A percentile compares a stretch with the other conserved stretches of the same genome.
Evolutionary conservation across 2,888 invertebrate genomes (phyloP).

Genomic region (Pristionchus maxplancki): DNA sequence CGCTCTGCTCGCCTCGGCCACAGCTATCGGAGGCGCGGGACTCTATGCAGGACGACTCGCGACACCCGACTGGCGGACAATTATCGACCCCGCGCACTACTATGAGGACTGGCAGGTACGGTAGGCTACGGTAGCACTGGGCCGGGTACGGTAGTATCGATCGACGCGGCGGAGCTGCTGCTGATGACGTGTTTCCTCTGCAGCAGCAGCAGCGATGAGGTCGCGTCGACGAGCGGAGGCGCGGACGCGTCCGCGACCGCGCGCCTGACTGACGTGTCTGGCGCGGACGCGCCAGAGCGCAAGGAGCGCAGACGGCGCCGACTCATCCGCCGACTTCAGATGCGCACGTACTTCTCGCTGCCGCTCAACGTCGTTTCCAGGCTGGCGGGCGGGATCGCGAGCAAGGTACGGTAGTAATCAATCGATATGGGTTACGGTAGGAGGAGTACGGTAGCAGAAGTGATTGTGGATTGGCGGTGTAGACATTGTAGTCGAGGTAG

Average conservation of each 20-base stretch:
- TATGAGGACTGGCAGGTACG: conserved; percentile 75
- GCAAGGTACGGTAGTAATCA: conserved; percentile 47
- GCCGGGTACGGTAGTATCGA: not conserved
- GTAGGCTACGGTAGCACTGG: too few relatives aligned
- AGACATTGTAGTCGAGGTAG: too few relatives aligned
- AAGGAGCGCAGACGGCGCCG: not conserved
- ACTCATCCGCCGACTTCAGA: conserved; percentile 61
- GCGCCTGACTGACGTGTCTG: not conserved
- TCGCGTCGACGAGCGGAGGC: not conserved
- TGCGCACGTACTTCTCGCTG: conserved; percentile 74
- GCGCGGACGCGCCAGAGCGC: not conserved
- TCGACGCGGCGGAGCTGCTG: conserved; percentile 37
- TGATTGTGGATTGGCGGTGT: too few relatives aligned
- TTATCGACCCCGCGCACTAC: conserved; percentile 73
- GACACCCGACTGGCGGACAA: conserved; percentile 70
- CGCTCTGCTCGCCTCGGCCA: conserved; percentile 60
- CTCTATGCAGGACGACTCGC: conserved; percentile 66
- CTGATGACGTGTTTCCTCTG: not conserved
- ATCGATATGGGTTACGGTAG: not conserved
- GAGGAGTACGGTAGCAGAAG: too few relatives aligned
- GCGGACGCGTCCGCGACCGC: not conserved
- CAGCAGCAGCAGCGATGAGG: conserved; percentile 33
- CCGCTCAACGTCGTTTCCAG: conserved; percentile 70
- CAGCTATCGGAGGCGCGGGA: conserved; percentile 60
- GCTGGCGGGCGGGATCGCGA: conserved; percentile 65